Base-by-base conservation (phyloP, 2,113 vertebrate species). In the Ctenodactylus gundi region DNA sequence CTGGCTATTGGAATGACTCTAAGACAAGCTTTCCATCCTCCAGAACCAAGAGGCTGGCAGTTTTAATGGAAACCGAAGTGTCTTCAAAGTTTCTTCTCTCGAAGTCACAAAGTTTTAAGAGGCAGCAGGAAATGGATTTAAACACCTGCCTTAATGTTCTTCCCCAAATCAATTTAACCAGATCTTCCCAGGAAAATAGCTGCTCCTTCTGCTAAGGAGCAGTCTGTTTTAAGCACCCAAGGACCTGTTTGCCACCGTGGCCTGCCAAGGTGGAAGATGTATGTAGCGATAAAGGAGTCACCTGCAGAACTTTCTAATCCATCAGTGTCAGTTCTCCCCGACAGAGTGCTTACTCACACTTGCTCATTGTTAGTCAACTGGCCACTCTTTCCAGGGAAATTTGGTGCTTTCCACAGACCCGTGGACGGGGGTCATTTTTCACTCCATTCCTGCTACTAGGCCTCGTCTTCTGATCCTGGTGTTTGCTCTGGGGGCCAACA, bases 281-380 rank as follows among this genome's bases (percentile, higher is more conserved):
- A 36, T 87, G 70, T 95, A 93, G 97, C 82, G 94, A 85, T 95
- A 96, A 96, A 96, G 98, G 98, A 98, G 98, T 75, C 97, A 96
- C 95, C 64, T 21, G 93, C 86, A 97, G 97, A 98, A 98, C 98
- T 95, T 97, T 92, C 98, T 98, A 97, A 99, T 99, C 98, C 98
- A 99, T 99, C 99, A 99, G 98, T 98, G 99, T 98, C 99, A 98
- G 96, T 85, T 91, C 96, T 91, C 94, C 97, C 98, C 98, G 99
- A 99, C 99, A 99, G 98, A 98, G 98, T 96, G 98, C 98, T 99
- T 98, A 98, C 98, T 99, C 99, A 99, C 98, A 89, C 0, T 39
- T 95, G 82, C 98, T 99, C 98, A 99, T 98, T 98, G 99, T 98
- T 98, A 99, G 99, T 99, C 98, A 98, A 97, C 98, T 98, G 98